A percentile compares a stretch with the other conserved stretches of the same genome.
Evolutionary conservation across 2,113 vertebrate genomes (phyloP).

Genomic region (Gulo gulo): DNA sequence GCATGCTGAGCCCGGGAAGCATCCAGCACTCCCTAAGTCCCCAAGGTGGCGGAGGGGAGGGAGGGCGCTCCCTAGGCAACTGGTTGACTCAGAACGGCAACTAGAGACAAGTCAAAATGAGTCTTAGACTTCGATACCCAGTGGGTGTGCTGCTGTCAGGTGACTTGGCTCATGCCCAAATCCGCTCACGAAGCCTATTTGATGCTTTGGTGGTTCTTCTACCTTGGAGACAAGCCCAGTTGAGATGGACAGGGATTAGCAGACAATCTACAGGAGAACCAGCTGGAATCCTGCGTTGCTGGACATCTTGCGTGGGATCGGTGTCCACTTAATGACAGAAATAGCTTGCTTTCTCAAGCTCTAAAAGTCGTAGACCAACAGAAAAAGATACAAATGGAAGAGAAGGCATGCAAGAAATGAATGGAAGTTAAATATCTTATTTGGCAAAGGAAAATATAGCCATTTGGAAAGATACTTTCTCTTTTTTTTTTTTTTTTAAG

Average conservation of each 20-base stretch:
- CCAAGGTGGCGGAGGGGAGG: not conserved
- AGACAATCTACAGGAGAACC: not conserved
- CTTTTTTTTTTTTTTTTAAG: not conserved
- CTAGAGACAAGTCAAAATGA: not conserved
- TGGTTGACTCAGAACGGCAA: not conserved
- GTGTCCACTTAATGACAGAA: not conserved
- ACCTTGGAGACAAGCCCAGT: not conserved
- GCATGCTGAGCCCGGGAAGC: not conserved
- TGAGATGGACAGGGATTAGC: not conserved
- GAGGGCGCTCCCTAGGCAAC: not conserved
- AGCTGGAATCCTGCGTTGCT: not conserved
- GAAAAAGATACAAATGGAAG: not conserved
- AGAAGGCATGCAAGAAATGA: not conserved
- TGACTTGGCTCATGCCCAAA: not conserved
- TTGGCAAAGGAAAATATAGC: slow-evolving; percentile 67
- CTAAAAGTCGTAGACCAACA: slow-evolving; percentile 29
- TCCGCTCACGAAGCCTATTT: not conserved
- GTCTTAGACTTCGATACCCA: not conserved
- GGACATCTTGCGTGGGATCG: not conserved
- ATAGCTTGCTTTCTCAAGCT: slow-evolving; percentile 29
- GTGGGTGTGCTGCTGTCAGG: not conserved
- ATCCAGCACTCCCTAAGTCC: not conserved
- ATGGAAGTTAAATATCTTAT: slow-evolving; percentile 42
- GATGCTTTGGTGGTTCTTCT: not conserved
- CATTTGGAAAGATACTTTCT: slow-evolving; percentile 58